A percentile compares a stretch with the other conserved stretches of the same genome.
Evolutionary conservation across 2,888 invertebrate genomes (phyloP).

Genomic region (Amaurobius ferox): DNA sequence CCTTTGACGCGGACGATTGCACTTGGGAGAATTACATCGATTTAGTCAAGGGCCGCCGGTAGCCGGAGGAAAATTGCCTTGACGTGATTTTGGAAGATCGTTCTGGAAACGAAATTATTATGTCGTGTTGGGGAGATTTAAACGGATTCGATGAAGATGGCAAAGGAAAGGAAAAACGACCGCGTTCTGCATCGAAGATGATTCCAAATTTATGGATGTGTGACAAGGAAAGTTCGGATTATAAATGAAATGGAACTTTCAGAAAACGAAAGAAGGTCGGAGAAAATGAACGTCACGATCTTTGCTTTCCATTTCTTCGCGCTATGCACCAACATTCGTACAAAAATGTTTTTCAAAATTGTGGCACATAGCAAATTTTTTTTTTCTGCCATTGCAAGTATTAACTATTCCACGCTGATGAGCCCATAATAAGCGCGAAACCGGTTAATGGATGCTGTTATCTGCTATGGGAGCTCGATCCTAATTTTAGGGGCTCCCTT

Average conservation of each 20-base stretch:
- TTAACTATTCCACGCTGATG: no score
- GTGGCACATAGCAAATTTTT: no score
- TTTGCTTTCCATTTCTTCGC: no score
- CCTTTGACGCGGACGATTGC: not conserved
- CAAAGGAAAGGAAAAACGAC: not conserved
- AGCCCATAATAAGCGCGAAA: no score
- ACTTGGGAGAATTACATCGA: not conserved
- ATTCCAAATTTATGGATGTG: not conserved
- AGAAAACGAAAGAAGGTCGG: not conserved
- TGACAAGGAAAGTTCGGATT: slow-evolving; percentile 1
- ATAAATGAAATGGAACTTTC: not conserved
- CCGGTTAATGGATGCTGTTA: no score
- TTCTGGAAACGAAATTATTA: not conserved
- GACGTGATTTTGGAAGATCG: not conserved
- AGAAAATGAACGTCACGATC: no score
- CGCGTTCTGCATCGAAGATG: slow-evolving; percentile 1
- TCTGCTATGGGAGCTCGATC: no score
- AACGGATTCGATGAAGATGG: not conserved
- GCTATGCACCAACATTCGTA: no score
- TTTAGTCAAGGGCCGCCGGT: not conserved
- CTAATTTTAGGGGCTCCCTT: no score
- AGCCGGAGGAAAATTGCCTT: not conserved
- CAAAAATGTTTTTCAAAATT: no score
- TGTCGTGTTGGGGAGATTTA: not conserved
- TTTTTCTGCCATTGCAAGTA: no score